Base-by-base conservation (phyloP, 2,113 vertebrate species). In the Cromileptes altivelis region DNA sequence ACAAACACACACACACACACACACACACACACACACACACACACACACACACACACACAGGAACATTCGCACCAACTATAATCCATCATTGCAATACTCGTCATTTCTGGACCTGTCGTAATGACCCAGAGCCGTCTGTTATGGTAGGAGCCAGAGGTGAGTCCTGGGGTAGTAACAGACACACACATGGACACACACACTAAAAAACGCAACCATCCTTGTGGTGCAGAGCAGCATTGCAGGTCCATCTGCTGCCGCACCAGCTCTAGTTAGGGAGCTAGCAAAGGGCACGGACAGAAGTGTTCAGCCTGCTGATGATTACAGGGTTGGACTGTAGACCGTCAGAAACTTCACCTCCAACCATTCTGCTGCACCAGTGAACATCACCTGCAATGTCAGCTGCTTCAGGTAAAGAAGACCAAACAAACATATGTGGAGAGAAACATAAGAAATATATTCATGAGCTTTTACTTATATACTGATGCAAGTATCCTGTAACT, bases 31-130 rank as follows among this genome's bases (percentile, higher is more conserved):
- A 76, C 33, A 63, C 58, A 18, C 33, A 70, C 52, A 62, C 57
- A 60, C 70, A 65, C 47, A 71, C 69, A 82, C 64, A 76, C 33
- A 75, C 53, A 60, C 25, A 58, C 56, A 56, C 58, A 71, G 18
- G 2, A 55, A 53, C 57, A 33, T 75, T 70, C 52, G 67, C 57
- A 81, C 77, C 57, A 62, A 62, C 74, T 71, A 56, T 83, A 85
- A 91, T 90, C 82, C 64, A 89, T 91, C 87, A 90, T 78, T 8
- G 30, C 73, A 60, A 75, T 72, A 71, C 79, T 82, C 53, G 50
- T 75, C 88, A 88, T 70, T 75, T 37, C 81, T 82, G 80, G 81
- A 82, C 76, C 71, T 65, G 76, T 78, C 33, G 53, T 78, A 76
- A 86, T 65, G 85, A 90, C 89, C 86, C 85, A 69, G 37, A 79